Evolutionary conservation across 2,113 vertebrate genomes (phyloP).

Genomic region (Campylomormyrus tamandua): DNA sequence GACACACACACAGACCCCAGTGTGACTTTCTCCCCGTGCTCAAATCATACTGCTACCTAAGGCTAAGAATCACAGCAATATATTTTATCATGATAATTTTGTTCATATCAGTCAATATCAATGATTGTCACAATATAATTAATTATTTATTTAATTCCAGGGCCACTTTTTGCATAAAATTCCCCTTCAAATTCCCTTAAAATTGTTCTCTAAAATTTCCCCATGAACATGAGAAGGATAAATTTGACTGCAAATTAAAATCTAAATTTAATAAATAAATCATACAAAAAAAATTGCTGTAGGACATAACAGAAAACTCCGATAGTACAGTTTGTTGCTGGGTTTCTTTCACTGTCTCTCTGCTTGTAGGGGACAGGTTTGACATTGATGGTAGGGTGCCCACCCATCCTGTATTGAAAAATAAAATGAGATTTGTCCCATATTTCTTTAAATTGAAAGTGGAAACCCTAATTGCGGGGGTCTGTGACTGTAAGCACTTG

Average conservation of each 20-base stretch:
- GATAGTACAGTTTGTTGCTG: too few relatives aligned
- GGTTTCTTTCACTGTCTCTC: too few relatives aligned
- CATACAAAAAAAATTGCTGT: too few relatives aligned
- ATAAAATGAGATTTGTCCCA: too few relatives aligned
- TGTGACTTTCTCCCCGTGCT: background rate
- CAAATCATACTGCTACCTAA: background rate
- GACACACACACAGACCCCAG: background rate
- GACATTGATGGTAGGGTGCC: too few relatives aligned
- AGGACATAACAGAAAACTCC: too few relatives aligned
- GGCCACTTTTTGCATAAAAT: background rate
- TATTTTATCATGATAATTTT: background rate
- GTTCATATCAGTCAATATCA: background rate
- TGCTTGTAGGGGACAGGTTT: too few relatives aligned
- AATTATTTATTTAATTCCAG: background rate
- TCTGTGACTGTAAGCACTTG: too few relatives aligned
- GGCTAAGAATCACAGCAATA: background rate
- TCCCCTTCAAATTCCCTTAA: background rate
- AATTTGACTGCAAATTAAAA: background rate
- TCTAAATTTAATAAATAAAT: background rate
- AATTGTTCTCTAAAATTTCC: background rate
- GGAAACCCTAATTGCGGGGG: too few relatives aligned
- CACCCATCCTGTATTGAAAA: too few relatives aligned
- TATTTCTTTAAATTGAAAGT: too few relatives aligned
- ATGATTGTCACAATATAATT: background rate
- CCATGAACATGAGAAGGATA: background rate